Evolutionary conservation across 2,888 invertebrate genomes (phyloP), one percentile per base, ranked within the genome.

Genomic region (Dysmachus trigonus): DNA sequence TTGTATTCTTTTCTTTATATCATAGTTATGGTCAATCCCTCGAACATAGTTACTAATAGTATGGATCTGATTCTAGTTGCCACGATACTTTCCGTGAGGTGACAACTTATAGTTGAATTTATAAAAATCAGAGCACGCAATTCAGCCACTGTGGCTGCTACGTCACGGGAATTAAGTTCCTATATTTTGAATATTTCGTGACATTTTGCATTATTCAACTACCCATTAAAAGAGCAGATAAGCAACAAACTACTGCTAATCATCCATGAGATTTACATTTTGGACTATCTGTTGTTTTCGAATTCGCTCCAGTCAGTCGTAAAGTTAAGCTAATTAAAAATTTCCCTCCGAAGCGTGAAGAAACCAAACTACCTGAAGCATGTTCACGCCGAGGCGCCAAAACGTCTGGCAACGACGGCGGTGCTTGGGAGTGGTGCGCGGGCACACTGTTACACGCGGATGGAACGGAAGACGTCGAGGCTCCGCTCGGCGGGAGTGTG

Each of bases 321-420:
- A 27, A 62, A 27, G 2, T 62, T 62, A 53, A 53, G 8, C 53
- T 53, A 22, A 27, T 62, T 62, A 62, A 62, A 27, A 27, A 62
- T 8, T 27, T 62, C 22, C 62, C 27, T 62, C 22, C 13, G 7
- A 62, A 62, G 8, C 27, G 22, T 62, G 62, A 62, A 62, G 62
- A 18, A 27, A 27, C 62, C 62, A 8, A 62, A 47, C 77, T 77
- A 77, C 22, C 41, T 41, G 77, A 38, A 47, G 31, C 51, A 71
- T 82, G 27, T 82, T 62, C 53, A 51, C 15, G n/a, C 18, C 31
- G 10, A 82, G 81, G 81, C 81, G 81, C 81, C 81, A 82, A 82
- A 82, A n/a, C 81, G 81, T 82, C 81, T 82, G 18, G 81, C 81
- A 73, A 35, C 27, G 30, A 18, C 35, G n/a, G 15, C 18, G 35